Conservation (phyloP, 2,797 vertebrate species). For the Pipistrellus pygmaeus region DNA sequence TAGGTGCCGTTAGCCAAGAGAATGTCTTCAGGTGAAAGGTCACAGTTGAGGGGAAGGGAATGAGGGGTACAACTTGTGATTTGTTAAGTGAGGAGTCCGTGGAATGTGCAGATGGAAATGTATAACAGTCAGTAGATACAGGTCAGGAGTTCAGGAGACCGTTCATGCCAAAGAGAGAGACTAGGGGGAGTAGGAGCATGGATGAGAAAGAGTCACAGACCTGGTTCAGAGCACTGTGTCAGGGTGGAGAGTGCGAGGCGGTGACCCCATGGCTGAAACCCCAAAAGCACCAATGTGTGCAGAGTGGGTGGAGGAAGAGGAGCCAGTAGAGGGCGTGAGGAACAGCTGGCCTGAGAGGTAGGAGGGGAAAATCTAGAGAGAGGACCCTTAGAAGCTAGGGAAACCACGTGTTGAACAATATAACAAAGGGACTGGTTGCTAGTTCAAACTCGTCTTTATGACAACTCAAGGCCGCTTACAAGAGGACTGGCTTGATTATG, state of each 20-base stretch:
- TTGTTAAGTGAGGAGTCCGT: background rate
- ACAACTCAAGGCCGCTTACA: background rate
- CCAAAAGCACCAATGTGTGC: background rate
- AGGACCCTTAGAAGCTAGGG: background rate
- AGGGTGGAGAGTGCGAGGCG: background rate
- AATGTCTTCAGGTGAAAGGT: background rate
- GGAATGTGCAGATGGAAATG: background rate
- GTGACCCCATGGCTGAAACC: too few species aligned
- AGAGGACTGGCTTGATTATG: background rate
- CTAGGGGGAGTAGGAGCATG: too few species aligned
- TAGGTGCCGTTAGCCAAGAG: background rate
- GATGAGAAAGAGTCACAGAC: background rate
- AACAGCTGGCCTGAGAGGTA: too few species aligned
- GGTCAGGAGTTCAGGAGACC: too few species aligned
- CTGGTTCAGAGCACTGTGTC: background rate
- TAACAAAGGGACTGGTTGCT: background rate
- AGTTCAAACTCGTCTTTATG: background rate
- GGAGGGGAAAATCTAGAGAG: background rate
- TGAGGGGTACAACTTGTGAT: background rate
- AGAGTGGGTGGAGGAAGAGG: background rate
- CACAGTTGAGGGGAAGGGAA: background rate
- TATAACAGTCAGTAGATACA: rapidly evolving
- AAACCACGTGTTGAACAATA: background rate
- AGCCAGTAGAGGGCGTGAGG: background rate
- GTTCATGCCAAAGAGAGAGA: background rate